Conservation (phyloP, 1,140 invertebrate species). For the Solen grandis region DNA sequence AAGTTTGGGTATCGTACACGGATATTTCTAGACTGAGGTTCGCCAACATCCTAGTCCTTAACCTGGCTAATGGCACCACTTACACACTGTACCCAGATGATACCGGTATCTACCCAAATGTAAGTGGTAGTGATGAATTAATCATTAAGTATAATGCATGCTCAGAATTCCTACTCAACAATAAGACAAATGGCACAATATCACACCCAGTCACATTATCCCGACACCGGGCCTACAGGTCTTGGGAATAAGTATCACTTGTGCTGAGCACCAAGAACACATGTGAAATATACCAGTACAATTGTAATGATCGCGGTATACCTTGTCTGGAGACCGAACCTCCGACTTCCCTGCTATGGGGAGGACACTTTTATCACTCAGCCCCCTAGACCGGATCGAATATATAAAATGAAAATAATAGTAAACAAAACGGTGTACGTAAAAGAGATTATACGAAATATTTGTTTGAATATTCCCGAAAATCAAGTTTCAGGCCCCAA, state of each 20-base stretch:
- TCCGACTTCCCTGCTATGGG: too few relatives aligned
- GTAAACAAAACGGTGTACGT: too few relatives aligned
- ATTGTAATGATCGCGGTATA: neutral
- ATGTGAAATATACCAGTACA: too few relatives aligned
- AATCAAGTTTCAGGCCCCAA: too few relatives aligned
- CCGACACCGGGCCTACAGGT: too few relatives aligned
- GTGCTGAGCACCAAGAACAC: too few relatives aligned
- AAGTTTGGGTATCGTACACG: conserved; percentile 57
- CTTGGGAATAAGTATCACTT: too few relatives aligned
- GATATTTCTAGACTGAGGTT: conserved; percentile 35
- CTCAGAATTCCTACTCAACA: neutral
- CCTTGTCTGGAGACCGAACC: neutral
- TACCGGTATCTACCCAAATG: conserved; percentile 16
- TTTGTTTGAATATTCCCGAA: too few relatives aligned
- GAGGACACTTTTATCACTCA: too few relatives aligned
- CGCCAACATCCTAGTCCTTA: conserved; percentile 43
- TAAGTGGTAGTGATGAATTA: conserved; percentile 2
- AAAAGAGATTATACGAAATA: too few relatives aligned
- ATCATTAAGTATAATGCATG: neutral
- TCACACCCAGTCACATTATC: neutral
- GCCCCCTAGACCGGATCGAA: too few relatives aligned
- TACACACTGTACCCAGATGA: conserved; percentile 17
- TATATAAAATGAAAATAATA: too few relatives aligned
- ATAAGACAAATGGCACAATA: neutral
- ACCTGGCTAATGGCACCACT: neutral